Conservation (phyloP, 2,888 invertebrate species). For the Scrobipalpa costella region DNA sequence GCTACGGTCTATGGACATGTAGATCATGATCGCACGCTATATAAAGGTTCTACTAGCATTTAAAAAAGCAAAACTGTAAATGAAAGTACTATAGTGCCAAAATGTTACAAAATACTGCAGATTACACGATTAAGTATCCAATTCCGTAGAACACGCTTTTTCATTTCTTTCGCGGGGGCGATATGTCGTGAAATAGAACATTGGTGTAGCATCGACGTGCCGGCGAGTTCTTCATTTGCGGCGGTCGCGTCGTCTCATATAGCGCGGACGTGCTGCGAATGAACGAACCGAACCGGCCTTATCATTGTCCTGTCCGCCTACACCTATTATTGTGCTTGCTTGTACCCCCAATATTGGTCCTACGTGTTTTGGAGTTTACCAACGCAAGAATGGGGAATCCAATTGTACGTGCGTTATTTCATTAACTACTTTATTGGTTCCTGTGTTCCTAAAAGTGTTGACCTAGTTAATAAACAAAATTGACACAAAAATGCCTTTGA, state of each 20-base stretch:
- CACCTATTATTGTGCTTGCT: conserved; percentile 41
- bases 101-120: not conserved
- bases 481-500: not conserved
- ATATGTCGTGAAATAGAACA: conserved; percentile 50
- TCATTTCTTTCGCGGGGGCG: conserved; percentile 35
- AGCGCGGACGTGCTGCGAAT: conserved; percentile 64
- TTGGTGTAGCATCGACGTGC: conserved; percentile 37
- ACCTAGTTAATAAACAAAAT: not conserved
- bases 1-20: no score
- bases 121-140: conserved; percentile 5
- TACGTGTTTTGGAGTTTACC: conserved; percentile 23
- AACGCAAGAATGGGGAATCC: not conserved
- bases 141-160: not conserved
- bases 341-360: conserved; percentile 28
- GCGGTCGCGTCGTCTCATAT: conserved; percentile 64
- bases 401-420: not conserved
- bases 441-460: not conserved
- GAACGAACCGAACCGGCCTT: conserved; percentile 33
- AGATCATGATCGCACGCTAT: no score
- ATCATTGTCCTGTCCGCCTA: conserved; percentile 44
- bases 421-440: conserved; percentile 4
- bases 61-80: not conserved
- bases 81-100: not conserved
- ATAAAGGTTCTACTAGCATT: no score
- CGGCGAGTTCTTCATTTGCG: conserved; percentile 57